These are phyloP conservation scores for Zaprionus ornatus DNA, from an alignment of 1,140 invertebrate species.

Conservation along the genomic window DNA sequence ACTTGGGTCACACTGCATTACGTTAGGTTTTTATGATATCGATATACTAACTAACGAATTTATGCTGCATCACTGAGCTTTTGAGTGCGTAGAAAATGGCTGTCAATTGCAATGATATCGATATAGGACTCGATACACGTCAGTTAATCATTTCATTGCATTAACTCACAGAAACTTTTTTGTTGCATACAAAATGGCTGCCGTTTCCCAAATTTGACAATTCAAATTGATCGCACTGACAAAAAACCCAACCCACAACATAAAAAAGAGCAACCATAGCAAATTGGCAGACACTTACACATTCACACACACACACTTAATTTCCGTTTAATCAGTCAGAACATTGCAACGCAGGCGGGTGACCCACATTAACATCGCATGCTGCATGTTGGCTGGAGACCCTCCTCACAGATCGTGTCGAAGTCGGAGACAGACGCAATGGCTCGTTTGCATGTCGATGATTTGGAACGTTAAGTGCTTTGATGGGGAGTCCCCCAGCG, in stretches of 20 bases:
- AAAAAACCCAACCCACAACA: conserved; percentile 30
- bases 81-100: background rate
- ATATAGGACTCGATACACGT: background rate
- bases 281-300: conserved; percentile 45
- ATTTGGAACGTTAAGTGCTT: conserved; percentile 48
- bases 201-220: conserved; percentile 13
- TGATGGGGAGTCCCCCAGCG: conserved; percentile 49
- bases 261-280: conserved; percentile 59
- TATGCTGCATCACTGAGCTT: background rate
- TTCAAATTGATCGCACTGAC: conserved; percentile 37
- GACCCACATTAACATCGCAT: conserved; percentile 54
- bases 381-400: conserved; percentile 49
- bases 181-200: background rate
- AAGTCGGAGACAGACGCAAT: conserved; percentile 56
- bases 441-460: conserved; percentile 77
- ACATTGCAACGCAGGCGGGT: conserved; percentile 39
- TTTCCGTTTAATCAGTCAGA: conserved; percentile 77
- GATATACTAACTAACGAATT: background rate
- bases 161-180: background rate
- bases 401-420: background rate
- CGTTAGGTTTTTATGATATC: background rate
- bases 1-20: background rate
- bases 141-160: background rate
- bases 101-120: background rate
- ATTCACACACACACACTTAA: conserved; percentile 60